Percentiles rank a stretch among this genome's conserved stretches.
phyloP scores from a whole-genome alignment of 2,888 invertebrate species.

The Hemithea aestivaria region DNA sequence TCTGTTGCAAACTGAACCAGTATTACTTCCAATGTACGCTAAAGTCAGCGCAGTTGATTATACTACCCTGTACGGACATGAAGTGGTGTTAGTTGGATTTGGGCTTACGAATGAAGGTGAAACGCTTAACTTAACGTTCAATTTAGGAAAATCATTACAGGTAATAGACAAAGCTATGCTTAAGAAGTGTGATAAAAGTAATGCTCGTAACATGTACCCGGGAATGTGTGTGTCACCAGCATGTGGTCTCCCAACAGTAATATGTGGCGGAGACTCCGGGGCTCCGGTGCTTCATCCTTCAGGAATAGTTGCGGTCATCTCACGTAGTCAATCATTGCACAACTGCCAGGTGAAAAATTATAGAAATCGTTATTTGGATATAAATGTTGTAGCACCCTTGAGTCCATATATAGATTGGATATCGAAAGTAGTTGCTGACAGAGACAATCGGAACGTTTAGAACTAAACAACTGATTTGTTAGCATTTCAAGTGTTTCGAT shows the following conservation, averaged over 20 bases:
- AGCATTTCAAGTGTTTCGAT: no score
- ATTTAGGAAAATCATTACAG: background rate
- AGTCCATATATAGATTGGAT: no score
- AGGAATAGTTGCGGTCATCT: background rate
- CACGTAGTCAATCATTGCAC: no score
- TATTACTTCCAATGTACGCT: background rate
- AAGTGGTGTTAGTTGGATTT: background rate
- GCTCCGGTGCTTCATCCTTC: background rate
- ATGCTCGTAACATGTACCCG: no score
- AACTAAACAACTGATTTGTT: no score
- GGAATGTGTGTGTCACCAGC: no score
- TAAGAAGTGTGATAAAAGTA: background rate
- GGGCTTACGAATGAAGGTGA: background rate
- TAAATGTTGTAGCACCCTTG: no score
- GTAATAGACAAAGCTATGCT: conserved; percentile 1
- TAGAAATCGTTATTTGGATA: no score
- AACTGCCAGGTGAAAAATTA: no score
- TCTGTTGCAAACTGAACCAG: conserved; percentile 1
- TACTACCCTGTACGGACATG: background rate
- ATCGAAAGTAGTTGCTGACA: no score
- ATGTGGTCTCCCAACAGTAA: background rate
- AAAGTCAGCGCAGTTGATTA: conserved; percentile 1
- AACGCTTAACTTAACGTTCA: background rate
- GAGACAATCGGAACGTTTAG: no score
- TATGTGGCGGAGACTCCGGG: background rate